phyloP scores from a whole-genome alignment of 2,888 invertebrate species.

The Argyresthia goedartella region DNA sequence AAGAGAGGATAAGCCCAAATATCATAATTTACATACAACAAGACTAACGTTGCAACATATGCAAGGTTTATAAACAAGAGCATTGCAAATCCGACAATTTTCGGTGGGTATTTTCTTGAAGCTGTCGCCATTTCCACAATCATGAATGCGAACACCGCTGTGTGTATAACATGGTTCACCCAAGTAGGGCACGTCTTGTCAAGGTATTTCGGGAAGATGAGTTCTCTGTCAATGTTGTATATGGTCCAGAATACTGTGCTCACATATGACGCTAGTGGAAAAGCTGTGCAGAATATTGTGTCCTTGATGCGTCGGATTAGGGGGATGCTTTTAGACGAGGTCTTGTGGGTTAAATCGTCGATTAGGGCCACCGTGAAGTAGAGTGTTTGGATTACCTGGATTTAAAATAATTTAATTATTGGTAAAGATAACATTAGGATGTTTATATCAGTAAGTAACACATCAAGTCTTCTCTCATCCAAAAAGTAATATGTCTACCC shows the following conservation, averaged over 20 bases:
- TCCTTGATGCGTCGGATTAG: constrained; percentile 77
- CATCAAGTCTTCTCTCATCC: neutral
- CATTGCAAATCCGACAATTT: constrained; percentile 71
- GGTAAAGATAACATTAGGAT: neutral
- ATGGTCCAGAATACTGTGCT: constrained; percentile 89
- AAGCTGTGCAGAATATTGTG: constrained; percentile 75
- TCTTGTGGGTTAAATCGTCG: constrained; percentile 80
- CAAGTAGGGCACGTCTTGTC: constrained; percentile 87
- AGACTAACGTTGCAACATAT: constrained; percentile 81
- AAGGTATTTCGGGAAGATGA: constrained; percentile 86
- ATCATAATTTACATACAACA: constrained; percentile 76
- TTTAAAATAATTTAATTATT: constrained; percentile 13
- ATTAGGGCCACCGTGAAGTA: constrained; percentile 81
- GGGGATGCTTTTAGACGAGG: constrained; percentile 68
- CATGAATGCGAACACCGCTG: constrained; percentile 82
- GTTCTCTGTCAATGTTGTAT: constrained; percentile 84
- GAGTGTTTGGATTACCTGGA: constrained; percentile 79
- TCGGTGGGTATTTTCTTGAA: constrained; percentile 79
- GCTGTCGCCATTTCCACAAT: constrained; percentile 79
- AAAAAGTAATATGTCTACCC: neutral
- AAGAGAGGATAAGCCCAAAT: constrained; percentile 94
- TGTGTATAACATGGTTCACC: constrained; percentile 92
- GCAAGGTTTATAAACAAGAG: constrained; percentile 69
- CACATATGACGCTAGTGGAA: constrained; percentile 84
- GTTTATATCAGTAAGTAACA: too few relatives aligned